Evolutionary conservation across 2,888 invertebrate genomes (phyloP).

Genomic region (Athrips mouffetella): DNA sequence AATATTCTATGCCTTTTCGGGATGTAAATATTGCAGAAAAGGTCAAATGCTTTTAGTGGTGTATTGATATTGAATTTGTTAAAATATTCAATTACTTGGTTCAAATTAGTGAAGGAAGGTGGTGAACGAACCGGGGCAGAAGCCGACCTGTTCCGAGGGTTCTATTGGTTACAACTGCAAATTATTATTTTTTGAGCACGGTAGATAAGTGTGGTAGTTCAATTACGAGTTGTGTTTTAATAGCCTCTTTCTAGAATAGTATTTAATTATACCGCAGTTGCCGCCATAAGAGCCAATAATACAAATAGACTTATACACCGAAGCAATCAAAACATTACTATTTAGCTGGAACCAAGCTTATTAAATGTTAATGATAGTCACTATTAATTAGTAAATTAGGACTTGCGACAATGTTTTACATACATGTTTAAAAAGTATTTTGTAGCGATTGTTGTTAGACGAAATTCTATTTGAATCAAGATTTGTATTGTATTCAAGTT

Average conservation of each 20-base stretch:
- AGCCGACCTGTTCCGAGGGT: neutral
- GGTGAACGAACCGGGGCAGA: no score
- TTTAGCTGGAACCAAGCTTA: constrained; percentile 3
- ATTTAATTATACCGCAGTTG: neutral
- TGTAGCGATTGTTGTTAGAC: constrained; percentile 33
- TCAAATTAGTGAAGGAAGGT: no score
- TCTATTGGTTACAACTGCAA: no score
- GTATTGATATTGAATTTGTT: no score
- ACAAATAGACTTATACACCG: constrained; percentile 1
- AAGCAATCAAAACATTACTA: neutral
- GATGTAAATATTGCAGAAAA: no score
- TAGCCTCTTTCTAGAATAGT: neutral
- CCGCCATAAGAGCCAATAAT: neutral
- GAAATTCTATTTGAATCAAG: constrained; percentile 56
- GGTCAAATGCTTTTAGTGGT: no score
- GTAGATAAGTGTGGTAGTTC: neutral
- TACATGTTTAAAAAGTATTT: constrained; percentile 32
- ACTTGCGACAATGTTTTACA: constrained; percentile 26
- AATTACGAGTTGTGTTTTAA: neutral
- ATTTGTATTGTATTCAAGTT: constrained; percentile 49
- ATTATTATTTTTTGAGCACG: neutral
- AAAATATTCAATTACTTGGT: no score
- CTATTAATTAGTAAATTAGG: constrained; percentile 5
- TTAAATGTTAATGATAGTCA: constrained; percentile 12
- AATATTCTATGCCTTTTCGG: no score